Evolutionary conservation across 2,113 vertebrate species (phyloP).

Genomic region (Cairina moschata): DNA sequence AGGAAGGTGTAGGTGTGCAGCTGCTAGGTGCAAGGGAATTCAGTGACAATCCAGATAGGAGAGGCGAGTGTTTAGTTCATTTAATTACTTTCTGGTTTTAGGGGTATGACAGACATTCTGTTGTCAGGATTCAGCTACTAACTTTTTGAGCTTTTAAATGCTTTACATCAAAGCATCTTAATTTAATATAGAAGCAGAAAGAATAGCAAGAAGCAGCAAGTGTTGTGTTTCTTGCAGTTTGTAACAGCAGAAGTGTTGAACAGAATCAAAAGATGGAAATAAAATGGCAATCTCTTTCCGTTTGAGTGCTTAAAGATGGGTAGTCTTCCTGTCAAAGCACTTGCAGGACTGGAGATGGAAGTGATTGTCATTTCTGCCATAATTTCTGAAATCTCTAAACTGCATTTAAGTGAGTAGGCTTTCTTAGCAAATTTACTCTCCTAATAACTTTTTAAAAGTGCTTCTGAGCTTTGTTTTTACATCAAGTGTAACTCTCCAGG

Average conservation of each 20-base stretch:
- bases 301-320: not conserved
- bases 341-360: not conserved
- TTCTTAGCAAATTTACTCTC: not conserved
- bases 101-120: not conserved
- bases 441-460: accelerated
- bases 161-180: not conserved
- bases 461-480: not conserved
- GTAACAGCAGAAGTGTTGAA: not conserved
- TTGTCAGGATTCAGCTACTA: not conserved
- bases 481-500: not conserved
- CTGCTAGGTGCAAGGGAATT: not conserved
- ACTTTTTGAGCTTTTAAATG: not conserved
- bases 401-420: not conserved
- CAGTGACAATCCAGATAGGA: not conserved
- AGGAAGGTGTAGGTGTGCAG: not conserved
- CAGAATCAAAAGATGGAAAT: not conserved
- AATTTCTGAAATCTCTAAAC: not conserved
- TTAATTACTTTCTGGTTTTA: not conserved
- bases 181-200: not conserved
- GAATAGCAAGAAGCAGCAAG: not conserved
- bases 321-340: not conserved
- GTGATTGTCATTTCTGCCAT: not conserved
- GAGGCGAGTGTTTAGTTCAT: not conserved
- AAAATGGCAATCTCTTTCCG: not conserved
- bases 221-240: not conserved